Evolutionary conservation across 2,888 invertebrate species (phyloP).

Genomic region (Tachina grossa): DNA sequence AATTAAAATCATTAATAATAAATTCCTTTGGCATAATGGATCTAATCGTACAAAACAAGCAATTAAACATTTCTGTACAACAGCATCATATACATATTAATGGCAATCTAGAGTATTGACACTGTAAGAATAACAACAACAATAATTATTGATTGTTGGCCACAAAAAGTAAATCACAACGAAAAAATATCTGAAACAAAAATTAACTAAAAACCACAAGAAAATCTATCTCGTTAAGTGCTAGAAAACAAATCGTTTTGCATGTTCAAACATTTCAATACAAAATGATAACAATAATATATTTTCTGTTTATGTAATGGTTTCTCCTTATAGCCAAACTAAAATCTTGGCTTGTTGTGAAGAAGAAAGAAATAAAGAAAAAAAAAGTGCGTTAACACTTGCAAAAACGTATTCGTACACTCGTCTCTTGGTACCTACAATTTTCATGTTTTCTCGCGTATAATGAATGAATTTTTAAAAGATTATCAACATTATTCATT

Average conservation of each 20-base stretch:
- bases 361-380: not conserved
- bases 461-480: conserved; percentile 71
- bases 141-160: conserved; percentile 41
- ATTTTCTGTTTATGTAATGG: not conserved
- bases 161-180: conserved; percentile 37
- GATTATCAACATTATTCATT: conserved; percentile 70
- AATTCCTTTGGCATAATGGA: conserved; percentile 57
- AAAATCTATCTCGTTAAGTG: conserved; percentile 59
- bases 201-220: conserved; percentile 21
- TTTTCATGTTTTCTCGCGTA: conserved; percentile 56
- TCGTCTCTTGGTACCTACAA: conserved; percentile 7
- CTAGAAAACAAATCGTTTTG: conserved; percentile 70
- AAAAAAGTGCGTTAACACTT: conserved; percentile 63
- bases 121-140: conserved; percentile 31
- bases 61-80: conserved; percentile 59
- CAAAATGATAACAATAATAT: conserved; percentile 63
- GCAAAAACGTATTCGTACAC: conserved; percentile 5
- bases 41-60: conserved; percentile 61
- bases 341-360: conserved; percentile 1
- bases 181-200: conserved; percentile 1
- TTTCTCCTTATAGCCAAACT: conserved; percentile 20
- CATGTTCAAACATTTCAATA: conserved; percentile 69
- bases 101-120: conserved; percentile 48
- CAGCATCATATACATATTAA: conserved; percentile 21
- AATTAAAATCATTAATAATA: conserved; percentile 61